phyloP scores from a whole-genome alignment of 37 sponge, comb jelly and placozoan genomes.

The Beroe ovata region DNA sequence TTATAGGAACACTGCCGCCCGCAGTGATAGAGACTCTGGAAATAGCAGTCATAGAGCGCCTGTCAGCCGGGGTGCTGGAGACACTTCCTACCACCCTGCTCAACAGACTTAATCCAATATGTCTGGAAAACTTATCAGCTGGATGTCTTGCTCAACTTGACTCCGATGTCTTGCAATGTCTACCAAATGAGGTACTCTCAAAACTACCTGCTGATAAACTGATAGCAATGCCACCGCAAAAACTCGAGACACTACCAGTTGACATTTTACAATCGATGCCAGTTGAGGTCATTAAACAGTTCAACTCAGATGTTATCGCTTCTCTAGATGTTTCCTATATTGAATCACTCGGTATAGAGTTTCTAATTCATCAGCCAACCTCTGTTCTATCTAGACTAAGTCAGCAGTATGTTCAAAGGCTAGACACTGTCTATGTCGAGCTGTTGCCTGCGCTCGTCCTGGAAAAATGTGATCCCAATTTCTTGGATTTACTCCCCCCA shows the following conservation, averaged over 20 bases:
- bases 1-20: not conserved
- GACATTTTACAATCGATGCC: not conserved
- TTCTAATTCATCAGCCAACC: not conserved
- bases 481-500: not conserved
- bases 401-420: constrained; percentile 11
- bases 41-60: not conserved
- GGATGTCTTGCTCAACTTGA: not conserved
- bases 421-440: not conserved
- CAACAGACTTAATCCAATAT: not conserved
- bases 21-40: constrained; percentile 13
- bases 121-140: not conserved
- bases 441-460: not conserved
- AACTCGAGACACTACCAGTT: not conserved
- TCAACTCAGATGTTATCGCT: not conserved
- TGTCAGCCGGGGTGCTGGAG: not conserved
- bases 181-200: not conserved
- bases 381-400: not conserved
- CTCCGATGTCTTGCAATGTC: not conserved
- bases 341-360: not conserved
- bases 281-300: constrained; percentile 6
- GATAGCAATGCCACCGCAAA: not conserved
- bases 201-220: not conserved
- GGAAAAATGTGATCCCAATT: constrained; percentile 27
- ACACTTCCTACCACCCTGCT: not conserved
- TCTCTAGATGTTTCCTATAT: not conserved